Evolutionary conservation across 2,797 vertebrate species (phyloP).

Genomic region (Typhlichthys eigenmanni): DNA sequence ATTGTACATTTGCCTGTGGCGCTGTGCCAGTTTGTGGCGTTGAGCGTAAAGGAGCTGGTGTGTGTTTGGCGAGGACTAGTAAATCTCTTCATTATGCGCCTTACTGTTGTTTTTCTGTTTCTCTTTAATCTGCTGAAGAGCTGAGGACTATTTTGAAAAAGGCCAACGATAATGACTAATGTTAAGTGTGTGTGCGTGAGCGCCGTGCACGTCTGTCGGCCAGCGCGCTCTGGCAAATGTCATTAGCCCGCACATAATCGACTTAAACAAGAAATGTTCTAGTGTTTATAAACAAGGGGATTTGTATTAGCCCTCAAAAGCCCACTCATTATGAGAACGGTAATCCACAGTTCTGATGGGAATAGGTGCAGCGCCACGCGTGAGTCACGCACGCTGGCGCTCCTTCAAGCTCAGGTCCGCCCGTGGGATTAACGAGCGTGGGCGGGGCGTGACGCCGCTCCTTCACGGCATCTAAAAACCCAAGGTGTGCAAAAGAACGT

Average conservation of each 20-base stretch:
- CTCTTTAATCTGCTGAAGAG: too few relatives aligned
- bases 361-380: neutral
- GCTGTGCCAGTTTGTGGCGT: too few relatives aligned
- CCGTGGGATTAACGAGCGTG: too few relatives aligned
- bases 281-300: conserved; percentile 71
- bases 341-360: conserved; percentile 69
- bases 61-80: too few relatives aligned
- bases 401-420: too few relatives aligned
- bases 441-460: too few relatives aligned
- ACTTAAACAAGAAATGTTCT: conserved; percentile 59
- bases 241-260: conserved; percentile 63
- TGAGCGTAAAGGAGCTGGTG: too few relatives aligned
- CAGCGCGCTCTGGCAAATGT: conserved; percentile 32
- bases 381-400: neutral
- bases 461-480: too few relatives aligned
- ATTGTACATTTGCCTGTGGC: too few relatives aligned
- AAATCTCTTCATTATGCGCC: too few relatives aligned
- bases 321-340: conserved; percentile 63
- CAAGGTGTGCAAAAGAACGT: too few relatives aligned
- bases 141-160: conserved; percentile 30
- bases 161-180: conserved; percentile 31
- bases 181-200: conserved; percentile 15
- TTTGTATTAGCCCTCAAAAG: conserved; percentile 66
- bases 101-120: too few relatives aligned
- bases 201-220: conserved; percentile 19